Evolutionary conservation across 2,113 vertebrate species (phyloP).

Genomic region (Tragulus kanchil): DNA sequence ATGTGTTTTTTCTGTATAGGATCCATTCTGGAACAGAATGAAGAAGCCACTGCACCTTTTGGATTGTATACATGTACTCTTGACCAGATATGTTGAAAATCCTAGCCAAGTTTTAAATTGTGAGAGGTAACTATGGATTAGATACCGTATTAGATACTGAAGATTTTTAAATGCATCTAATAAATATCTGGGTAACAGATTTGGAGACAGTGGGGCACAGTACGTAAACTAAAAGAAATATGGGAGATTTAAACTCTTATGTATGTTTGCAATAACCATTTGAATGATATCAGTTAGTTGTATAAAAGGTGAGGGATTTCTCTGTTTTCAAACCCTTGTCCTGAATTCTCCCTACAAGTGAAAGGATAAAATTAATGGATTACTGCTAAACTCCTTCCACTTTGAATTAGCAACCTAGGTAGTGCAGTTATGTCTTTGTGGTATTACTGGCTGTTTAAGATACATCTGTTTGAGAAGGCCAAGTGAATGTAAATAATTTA

Average conservation of each 20-base stretch:
- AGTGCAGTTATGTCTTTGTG: background rate
- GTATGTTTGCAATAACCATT: slow-evolving; percentile 6
- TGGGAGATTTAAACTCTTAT: background rate
- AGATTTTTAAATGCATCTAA: slow-evolving; percentile 18
- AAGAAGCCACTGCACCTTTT: slow-evolving; percentile 96
- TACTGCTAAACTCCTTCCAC: background rate
- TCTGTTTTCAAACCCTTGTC: background rate
- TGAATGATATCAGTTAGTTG: background rate
- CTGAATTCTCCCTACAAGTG: background rate
- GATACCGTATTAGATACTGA: slow-evolving; percentile 3
- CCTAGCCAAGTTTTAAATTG: slow-evolving; percentile 93
- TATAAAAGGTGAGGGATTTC: slow-evolving; percentile 22
- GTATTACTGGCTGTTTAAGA: slow-evolving; percentile 18
- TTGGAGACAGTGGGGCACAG: background rate
- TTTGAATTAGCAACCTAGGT: slow-evolving; percentile 7
- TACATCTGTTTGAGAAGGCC: slow-evolving; percentile 40
- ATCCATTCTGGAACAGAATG: slow-evolving; percentile 96
- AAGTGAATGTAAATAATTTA: slow-evolving; percentile 34
- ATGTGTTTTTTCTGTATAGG: slow-evolving; percentile 85
- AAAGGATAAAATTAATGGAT: background rate
- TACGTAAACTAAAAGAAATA: background rate
- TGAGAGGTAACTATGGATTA: slow-evolving; percentile 88
- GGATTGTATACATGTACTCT: slow-evolving; percentile 95
- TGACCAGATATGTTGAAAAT: slow-evolving; percentile 94
- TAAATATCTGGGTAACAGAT: slow-evolving; percentile 12